Evolutionary conservation across 2,113 vertebrate species (phyloP), one percentile per base, ranked within the genome.

Genomic region (Sebastes schlegelii): DNA sequence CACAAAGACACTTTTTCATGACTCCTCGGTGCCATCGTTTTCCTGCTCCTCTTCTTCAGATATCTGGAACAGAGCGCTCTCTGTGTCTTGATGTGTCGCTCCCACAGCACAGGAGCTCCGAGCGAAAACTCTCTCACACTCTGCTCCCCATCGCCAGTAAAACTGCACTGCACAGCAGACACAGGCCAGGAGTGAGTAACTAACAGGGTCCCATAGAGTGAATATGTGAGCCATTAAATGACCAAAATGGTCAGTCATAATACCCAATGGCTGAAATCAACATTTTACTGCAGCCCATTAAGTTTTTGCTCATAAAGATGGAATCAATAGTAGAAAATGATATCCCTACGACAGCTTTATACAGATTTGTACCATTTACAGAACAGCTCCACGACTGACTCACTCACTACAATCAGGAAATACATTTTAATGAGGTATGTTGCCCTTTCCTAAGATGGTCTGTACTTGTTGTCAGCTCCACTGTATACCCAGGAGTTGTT

Each of bases 1-100:
- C 92, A 95, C 93, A 94, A 95, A 94, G 93, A 91, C 91, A 93
- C 92, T 93, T 92, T 92, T 94, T 95, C 94, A 94, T 93, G 92
- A 94, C 91, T 94, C 90, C 90, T 94, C 89, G 88, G 89, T 92
- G 87, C 92, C 92, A 94, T 93, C 84, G 90, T 92, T 94, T 93
- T 91, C 89, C 92, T 93, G 91, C 83, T 91, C 88, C 86, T 92
- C 93, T 93, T 92, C 94, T 88, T 93, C 92, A 89, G 88, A 93
- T 90, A 92, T 90, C 68, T 79, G 86, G 66, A 92, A 95, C 93
- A 95, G 91, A 93, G 92, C 80, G 1, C 86, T 89, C 92, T 93
- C 93, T 94, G 93, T 94, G 86, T 92, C 90, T 92, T 80, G 80
- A 87, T 88, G 93, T 87, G 91, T 83, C 83, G 82, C 91, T 92